A percentile compares a stretch with the other conserved stretches of the same genome.
phyloP scores from a whole-genome alignment of 1,140 invertebrate genomes.

The Sycophila sp. region DNA sequence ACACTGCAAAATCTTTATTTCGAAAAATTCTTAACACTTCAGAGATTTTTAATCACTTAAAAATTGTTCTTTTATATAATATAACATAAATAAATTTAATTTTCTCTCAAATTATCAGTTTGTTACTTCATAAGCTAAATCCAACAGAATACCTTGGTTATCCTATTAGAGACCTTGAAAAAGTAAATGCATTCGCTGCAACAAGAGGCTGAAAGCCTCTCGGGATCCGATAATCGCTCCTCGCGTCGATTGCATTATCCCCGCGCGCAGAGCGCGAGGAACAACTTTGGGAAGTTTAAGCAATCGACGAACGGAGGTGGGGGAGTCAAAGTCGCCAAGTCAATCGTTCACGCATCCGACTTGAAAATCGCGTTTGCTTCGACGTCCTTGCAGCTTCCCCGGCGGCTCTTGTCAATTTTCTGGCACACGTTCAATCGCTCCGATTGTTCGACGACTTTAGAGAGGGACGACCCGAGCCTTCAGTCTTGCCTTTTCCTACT shows the following conservation, averaged over 20 bases:
- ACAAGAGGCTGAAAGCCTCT: not conserved
- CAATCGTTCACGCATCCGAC: not conserved
- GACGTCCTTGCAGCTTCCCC: not conserved
- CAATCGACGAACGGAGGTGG: not conserved
- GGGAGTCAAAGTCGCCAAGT: not conserved
- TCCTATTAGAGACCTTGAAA: too few species aligned
- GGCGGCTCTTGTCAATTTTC: slow-evolving; percentile 21
- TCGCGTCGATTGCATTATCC: not conserved
- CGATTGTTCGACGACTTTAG: slow-evolving; percentile 25
- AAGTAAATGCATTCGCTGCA: not conserved
- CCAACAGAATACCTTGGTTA: too few species aligned
- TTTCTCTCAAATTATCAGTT: too few species aligned
- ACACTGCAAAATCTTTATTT: too few species aligned
- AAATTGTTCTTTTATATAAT: too few species aligned
- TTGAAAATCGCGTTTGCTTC: slow-evolving; percentile 8
- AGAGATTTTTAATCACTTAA: too few species aligned
- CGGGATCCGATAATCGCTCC: not conserved
- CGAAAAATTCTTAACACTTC: too few species aligned
- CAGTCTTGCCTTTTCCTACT: not conserved
- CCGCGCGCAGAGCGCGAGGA: not conserved
- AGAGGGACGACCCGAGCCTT: too few species aligned
- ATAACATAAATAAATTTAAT: too few species aligned
- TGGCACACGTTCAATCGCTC: slow-evolving; percentile 28
- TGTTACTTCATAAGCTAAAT: too few species aligned
- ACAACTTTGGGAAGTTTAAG: too few species aligned